Evolutionary conservation across 2,797 vertebrate species (phyloP), one percentile per base, ranked within the genome.

Genomic region (Coreius guichenoti): DNA sequence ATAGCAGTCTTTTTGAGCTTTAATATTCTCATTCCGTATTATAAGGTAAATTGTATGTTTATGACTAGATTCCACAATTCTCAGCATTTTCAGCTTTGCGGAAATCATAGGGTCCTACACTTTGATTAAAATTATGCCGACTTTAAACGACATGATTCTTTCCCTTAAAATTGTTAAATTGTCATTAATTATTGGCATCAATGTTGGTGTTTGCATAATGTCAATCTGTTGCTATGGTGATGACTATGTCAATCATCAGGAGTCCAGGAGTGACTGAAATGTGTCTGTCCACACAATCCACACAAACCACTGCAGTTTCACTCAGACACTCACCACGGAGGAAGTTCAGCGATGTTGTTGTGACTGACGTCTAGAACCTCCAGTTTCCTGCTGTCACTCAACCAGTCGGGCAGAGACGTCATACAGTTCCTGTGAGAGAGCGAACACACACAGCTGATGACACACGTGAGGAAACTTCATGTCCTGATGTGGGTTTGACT

Each of bases 301-400:
- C 51, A 63, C n/a, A 63, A 11, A 14, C n/a, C 12, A n/a, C 61
- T 17, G 49, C 69, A 67, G 61, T 56, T 77, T 65, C 29, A 31
- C 26, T 65, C 17, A 31, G 39, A 68, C 70, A 69, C 98, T 97
- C 92, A 99, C 98, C 96, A 95, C 4, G 95, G 93, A 43, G 98
- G 98, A 89, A 99, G 96, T 87, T 98, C 98, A 68, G 90, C 88
- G 92, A 99, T 95, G 89, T 94, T 95, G 94, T 99, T 99, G 93
- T 97, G 96, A 94, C 97, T 96, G 91, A 96, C 92, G 86, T 99
- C 98, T 92, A 99, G 92, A 83, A 98, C 97, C 94, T 99, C 98
- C 81, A 99, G 95, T 87, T 97, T 99, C 93, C 95, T 97, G 80
- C 96, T 96, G 89, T 98, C 97, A 91, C 96, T 97, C 81, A 98